Base-by-base conservation (phyloP, 2,888 invertebrate genomes). In the Nycteola revayana region DNA sequence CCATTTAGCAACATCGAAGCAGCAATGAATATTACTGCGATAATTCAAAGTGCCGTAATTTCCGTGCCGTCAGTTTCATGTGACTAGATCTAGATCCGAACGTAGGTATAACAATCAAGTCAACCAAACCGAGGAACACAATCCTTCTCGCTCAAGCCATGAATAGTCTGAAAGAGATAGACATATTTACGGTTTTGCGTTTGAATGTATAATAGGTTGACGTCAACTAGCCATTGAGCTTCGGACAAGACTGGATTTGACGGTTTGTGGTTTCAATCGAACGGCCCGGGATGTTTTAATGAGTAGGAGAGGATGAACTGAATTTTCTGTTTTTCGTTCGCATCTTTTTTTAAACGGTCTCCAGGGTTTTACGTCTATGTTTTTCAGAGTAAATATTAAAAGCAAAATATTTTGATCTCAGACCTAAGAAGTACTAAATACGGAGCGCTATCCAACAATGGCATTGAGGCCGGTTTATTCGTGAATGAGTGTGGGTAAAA, bases 31-130 rank as follows among this genome's bases (percentile, higher is more conserved):
- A 58, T 55, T 49, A 55, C 47, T 40, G 34, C 50, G 42, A 62
- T 64, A 62, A 60, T 61, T 61, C 59, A 63, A 54, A 60, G 53
- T 49, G 49, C 44, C 44, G 61, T 59, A 65, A 66, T 67, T 66
- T 65, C 67, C 66, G 64, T 52, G 39, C 60, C 58, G 61, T 66
- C 66, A 64, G 58, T 57, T 64, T 44, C 59, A 61, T 58, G 48
- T 36, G 48, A 42, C 48, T 50, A 47, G 53, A 63, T 63, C 56
- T 58, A 61, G 56, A 42, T 46, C 45, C 43, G 32, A 51, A 49
- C 47, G 50, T 53, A 49, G 50, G n/a, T 53, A 49, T 36, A 47
- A 46, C 44, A 57, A 41, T 44, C 54, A 49, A 49, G 36, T 43
- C 42, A 48, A 38, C 22, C 26, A 34, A 36, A 31, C 27, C 26